Percentiles rank a stretch among this genome's conserved stretches.
These are phyloP conservation scores for Terebella lapidaria DNA, from an alignment of 2,888 invertebrate species.

Conservation along the genomic window DNA sequence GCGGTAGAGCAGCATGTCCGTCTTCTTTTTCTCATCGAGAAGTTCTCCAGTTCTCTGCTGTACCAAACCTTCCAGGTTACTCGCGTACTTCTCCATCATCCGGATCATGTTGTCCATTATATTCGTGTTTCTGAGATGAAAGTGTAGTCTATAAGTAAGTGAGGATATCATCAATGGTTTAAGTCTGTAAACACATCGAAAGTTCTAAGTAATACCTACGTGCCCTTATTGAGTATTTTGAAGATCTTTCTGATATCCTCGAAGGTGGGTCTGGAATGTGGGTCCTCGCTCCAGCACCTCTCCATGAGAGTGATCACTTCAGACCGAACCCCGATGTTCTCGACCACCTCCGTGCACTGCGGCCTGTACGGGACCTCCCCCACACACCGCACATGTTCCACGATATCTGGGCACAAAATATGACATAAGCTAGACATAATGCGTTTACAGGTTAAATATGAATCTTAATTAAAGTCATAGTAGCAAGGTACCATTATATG, in stretches of 20 bases:
- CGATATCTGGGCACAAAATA: not conserved
- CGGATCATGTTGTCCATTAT: slow-evolving; percentile 44
- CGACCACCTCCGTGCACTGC: not conserved
- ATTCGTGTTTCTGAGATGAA: slow-evolving; percentile 29
- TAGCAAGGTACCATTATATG: too few species aligned
- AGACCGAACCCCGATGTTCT: not conserved
- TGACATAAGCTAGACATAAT: too few species aligned
- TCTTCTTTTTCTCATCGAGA: slow-evolving; percentile 41
- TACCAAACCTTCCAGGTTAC: slow-evolving; percentile 34
- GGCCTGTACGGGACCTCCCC: not conserved
- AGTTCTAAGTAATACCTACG: slow-evolving; percentile 1
- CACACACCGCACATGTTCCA: not conserved
- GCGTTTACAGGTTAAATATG: not conserved
- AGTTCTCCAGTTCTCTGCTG: slow-evolving; percentile 37
- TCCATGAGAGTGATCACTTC: slow-evolving; percentile 59
- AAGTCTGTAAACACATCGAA: not conserved
- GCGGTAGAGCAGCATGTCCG: slow-evolving; percentile 36
- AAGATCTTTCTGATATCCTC: slow-evolving; percentile 11
- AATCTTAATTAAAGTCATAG: not conserved
- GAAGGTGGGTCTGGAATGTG: slow-evolving; percentile 83
- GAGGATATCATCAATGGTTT: not conserved
- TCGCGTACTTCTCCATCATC: slow-evolving; percentile 28
- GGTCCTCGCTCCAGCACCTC: slow-evolving; percentile 90
- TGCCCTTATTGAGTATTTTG: slow-evolving; percentile 13
- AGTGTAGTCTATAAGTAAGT: not conserved